These are phyloP conservation scores for Indicator indicator DNA, from an alignment of 2,113 vertebrate genomes.

Conservation along the genomic window DNA sequence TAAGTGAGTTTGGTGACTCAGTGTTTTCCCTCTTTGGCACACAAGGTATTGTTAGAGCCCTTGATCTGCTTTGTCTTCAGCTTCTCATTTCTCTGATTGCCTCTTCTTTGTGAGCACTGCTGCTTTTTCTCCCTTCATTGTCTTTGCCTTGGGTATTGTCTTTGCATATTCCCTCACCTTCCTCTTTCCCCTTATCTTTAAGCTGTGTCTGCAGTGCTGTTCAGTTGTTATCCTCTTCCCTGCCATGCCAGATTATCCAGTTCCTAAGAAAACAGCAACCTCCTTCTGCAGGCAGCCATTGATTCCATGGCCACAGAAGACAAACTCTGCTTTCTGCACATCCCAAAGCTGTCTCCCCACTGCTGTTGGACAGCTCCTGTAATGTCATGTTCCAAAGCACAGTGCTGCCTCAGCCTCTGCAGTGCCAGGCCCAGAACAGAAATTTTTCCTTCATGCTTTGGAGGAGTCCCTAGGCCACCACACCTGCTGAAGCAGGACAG, in stretches of 20 bases:
- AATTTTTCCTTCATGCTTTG: neutral
- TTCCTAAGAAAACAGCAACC: neutral
- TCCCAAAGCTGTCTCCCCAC: neutral
- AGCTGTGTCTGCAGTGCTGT: neutral
- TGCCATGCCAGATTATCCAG: neutral
- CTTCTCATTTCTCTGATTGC: neutral
- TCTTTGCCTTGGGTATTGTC: neutral
- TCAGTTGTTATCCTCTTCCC: neutral
- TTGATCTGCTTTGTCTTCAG: neutral
- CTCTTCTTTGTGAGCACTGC: neutral
- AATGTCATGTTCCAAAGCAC: no score
- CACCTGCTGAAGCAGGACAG: neutral
- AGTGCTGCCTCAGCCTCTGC: neutral
- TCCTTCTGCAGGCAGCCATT: neutral
- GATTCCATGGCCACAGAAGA: neutral
- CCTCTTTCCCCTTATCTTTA: neutral
- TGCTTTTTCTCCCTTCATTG: neutral
- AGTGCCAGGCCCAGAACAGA: neutral
- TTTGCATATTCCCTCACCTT: neutral
- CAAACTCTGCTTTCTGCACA: neutral
- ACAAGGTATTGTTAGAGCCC: neutral
- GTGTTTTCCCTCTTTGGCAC: neutral
- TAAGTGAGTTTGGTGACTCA: neutral
- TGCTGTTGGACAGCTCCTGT: neutral
- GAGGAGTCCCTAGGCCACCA: neutral